phyloP scores from a whole-genome alignment of 2,888 invertebrate genomes.

The Synanthedon andrenaeformis region DNA sequence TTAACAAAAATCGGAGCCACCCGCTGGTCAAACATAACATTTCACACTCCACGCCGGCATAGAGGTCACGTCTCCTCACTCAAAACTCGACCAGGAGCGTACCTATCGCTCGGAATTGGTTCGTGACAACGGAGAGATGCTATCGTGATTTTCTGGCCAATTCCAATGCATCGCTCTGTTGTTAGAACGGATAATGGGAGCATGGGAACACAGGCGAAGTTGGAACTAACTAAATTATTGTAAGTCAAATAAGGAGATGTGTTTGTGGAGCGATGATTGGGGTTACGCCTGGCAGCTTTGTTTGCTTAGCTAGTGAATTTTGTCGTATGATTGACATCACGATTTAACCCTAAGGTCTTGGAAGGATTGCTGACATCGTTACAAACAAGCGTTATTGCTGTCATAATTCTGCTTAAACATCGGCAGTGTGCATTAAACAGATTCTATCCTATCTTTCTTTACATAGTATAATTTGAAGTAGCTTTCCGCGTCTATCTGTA shows the following conservation, averaged over 20 bases:
- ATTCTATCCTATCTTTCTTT: too few relatives aligned
- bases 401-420: too few relatives aligned
- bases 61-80: slow-evolving; percentile 67
- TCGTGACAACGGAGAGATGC: slow-evolving; percentile 66
- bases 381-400: too few relatives aligned
- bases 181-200: slow-evolving; percentile 57
- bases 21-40: slow-evolving; percentile 59
- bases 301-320: slow-evolving; percentile 26
- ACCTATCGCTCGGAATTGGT: slow-evolving; percentile 50
- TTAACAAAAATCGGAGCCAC: slow-evolving; percentile 44
- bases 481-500: too few relatives aligned
- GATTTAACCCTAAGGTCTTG: slow-evolving; percentile 9
- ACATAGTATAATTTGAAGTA: too few relatives aligned
- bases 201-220: slow-evolving; percentile 55
- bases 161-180: slow-evolving; percentile 53
- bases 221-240: slow-evolving; percentile 53
- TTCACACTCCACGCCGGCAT: slow-evolving; percentile 58
- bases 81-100: slow-evolving; percentile 61
- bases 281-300: slow-evolving; percentile 29
- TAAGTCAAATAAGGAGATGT: slow-evolving; percentile 53
- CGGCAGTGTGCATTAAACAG: too few relatives aligned
- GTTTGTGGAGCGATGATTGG: slow-evolving; percentile 44
- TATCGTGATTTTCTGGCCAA: slow-evolving; percentile 69
- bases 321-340: slow-evolving; percentile 21
- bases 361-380: slow-evolving; percentile 1